phyloP scores from a whole-genome alignment of 2,888 invertebrate species.

The Cataglyphis rosenhaueri region DNA sequence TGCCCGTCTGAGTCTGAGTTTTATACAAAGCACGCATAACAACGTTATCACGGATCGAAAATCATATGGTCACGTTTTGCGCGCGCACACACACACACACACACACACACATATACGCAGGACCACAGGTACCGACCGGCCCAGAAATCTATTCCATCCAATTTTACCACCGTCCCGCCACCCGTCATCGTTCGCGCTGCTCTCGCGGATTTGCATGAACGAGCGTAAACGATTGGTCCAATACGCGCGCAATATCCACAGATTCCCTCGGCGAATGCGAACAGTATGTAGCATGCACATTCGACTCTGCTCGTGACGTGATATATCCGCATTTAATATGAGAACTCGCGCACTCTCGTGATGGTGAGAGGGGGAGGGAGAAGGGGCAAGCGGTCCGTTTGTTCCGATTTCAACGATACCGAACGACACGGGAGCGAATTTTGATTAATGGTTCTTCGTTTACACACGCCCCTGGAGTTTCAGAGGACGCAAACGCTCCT shows the following conservation, averaged over 20 bases:
- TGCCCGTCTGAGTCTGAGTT: not conserved
- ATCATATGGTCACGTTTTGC: not conserved
- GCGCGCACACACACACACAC: too few relatives aligned
- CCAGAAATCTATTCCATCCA: conserved; percentile 35
- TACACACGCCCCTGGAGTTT: conserved; percentile 64
- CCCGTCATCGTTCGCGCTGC: conserved; percentile 30
- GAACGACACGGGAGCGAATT: conserved; percentile 69
- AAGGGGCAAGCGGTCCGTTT: conserved; percentile 59
- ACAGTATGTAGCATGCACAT: conserved; percentile 41
- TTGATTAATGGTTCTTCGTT: conserved; percentile 76
- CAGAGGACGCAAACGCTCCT: conserved; percentile 48
- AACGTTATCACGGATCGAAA: conserved; percentile 26
- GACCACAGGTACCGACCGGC: not conserved
- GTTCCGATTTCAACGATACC: conserved; percentile 77
- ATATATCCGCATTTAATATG: conserved; percentile 76
- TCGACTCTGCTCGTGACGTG: conserved; percentile 69
- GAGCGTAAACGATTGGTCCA: conserved; percentile 42
- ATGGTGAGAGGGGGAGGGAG: not conserved
- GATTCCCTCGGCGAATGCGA: conserved; percentile 38
- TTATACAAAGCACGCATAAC: conserved; percentile 34
- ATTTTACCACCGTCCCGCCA: conserved; percentile 12
- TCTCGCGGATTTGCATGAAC: conserved; percentile 53
- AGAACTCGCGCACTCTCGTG: conserved; percentile 68
- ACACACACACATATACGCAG: not conserved
- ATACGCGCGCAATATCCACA: conserved; percentile 26